Percentiles rank a stretch among this genome's conserved stretches.
Evolutionary conservation across 2,888 invertebrate genomes (phyloP).

Genomic region (Caenorhabditis sp.): DNA sequence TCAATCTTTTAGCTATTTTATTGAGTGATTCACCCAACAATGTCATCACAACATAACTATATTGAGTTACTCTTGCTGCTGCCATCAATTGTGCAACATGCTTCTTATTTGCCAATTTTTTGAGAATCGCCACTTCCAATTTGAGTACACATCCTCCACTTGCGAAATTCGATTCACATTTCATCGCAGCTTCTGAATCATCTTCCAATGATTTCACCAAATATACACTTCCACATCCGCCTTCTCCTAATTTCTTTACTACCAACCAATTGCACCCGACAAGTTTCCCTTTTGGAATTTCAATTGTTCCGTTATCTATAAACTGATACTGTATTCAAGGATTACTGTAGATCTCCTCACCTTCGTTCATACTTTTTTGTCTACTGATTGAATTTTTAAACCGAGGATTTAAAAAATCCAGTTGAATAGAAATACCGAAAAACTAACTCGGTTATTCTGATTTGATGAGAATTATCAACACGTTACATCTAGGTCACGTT

Average conservation of each 20-base stretch:
- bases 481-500: too few relatives aligned
- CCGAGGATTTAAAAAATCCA: too few relatives aligned
- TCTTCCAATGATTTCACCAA: conserved; percentile 78
- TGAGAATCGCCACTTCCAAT: conserved; percentile 52
- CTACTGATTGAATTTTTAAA: too few relatives aligned
- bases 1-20: conserved; percentile 29
- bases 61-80: conserved; percentile 52
- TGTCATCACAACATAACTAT: conserved; percentile 63
- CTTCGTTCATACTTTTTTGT: conserved; percentile 2
- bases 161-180: conserved; percentile 54
- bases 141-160: conserved; percentile 60
- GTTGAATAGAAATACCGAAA: too few relatives aligned
- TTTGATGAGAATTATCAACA: too few relatives aligned
- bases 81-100: conserved; percentile 56
- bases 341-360: background rate
- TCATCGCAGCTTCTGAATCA: conserved; percentile 50
- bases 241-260: conserved; percentile 96
- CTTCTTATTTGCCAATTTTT: conserved; percentile 29
- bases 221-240: conserved; percentile 95
- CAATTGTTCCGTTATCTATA: conserved; percentile 16
- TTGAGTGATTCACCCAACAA: conserved; percentile 56
- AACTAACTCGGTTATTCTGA: too few relatives aligned
- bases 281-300: conserved; percentile 10
- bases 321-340: conserved; percentile 24
- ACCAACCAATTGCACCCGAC: conserved; percentile 45